phyloP scores from a whole-genome alignment of 1,140 invertebrate genomes.

The Lordiphosa stackelbergi region DNA sequence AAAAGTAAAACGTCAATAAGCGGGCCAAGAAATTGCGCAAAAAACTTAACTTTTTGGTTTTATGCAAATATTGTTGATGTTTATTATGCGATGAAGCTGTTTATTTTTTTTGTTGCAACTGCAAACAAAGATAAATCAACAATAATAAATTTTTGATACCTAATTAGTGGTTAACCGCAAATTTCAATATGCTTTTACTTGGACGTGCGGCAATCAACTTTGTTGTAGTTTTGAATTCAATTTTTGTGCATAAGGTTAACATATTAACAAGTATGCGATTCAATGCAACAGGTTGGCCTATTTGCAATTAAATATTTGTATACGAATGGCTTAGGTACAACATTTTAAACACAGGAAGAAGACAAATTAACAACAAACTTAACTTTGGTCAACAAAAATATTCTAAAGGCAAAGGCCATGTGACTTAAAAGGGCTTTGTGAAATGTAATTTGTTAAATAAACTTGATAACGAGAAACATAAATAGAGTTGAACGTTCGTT shows the following conservation, averaged over 20 bases:
- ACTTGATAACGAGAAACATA: no score
- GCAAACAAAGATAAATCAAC: conserved; percentile 25
- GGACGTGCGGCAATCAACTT: conserved; percentile 58
- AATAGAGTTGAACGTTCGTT: no score
- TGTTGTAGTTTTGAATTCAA: conserved; percentile 63
- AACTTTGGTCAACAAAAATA: no score
- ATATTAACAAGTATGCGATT: conserved; percentile 13
- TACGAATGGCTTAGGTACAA: no score
- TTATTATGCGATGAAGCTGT: conserved; percentile 7
- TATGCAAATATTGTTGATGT: conserved; percentile 36
- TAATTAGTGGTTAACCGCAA: conserved; percentile 75
- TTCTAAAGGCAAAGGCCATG: no score
- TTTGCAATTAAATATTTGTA: conserved; percentile 3
- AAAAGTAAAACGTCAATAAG: conserved; percentile 40
- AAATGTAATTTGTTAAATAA: no score
- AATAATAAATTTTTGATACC: conserved; percentile 61
- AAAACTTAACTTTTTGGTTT: conserved; percentile 46
- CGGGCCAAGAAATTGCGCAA: conserved; percentile 26
- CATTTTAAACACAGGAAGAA: no score
- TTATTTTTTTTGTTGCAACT: neutral
- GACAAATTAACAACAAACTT: no score
- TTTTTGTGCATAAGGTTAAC: conserved; percentile 54
- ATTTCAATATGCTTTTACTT: conserved; percentile 62
- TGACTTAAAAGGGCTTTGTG: no score
- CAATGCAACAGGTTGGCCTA: conserved; percentile 34